Evolutionary conservation across 2,888 invertebrate species (phyloP).

Genomic region (Globia sparganii): DNA sequence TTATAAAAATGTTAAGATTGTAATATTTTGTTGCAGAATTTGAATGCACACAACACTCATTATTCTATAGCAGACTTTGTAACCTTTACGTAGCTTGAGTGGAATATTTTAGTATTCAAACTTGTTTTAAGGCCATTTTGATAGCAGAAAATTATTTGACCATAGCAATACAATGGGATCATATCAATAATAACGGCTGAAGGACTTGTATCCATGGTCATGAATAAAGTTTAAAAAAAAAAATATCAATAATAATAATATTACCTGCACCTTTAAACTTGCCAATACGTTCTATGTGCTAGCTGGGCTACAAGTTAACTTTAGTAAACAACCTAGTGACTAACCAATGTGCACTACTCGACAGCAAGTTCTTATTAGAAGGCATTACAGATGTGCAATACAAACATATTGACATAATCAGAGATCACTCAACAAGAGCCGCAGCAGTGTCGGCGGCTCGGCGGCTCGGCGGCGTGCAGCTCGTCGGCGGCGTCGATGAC

Average conservation of each 20-base stretch:
- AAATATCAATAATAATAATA: neutral
- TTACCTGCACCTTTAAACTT: neutral
- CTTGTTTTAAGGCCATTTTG: constrained; percentile 2
- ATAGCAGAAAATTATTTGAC: constrained; percentile 1
- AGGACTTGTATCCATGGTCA: no score
- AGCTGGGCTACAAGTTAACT: neutral
- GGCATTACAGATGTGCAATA: constrained; percentile 10
- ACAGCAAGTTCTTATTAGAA: constrained; percentile 16
- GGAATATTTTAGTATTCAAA: neutral
- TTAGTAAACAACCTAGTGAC: neutral
- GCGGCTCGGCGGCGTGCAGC: constrained; percentile 12
- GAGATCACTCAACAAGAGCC: constrained; percentile 26
- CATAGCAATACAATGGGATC: neutral
- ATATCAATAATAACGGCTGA: neutral
- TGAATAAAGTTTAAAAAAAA: no score
- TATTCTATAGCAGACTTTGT: neutral
- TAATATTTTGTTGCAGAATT: neutral
- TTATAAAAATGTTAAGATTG: constrained; percentile 8
- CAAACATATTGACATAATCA: constrained; percentile 25
- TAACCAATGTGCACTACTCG: neutral
- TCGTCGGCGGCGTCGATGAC: constrained; percentile 65
- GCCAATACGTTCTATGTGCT: neutral
- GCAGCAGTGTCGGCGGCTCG: constrained; percentile 36
- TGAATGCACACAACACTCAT: neutral
- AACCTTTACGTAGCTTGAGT: neutral